These are phyloP conservation scores for Microchirus variegatus DNA, from an alignment of 2,797 vertebrate species.

Conservation along the genomic window DNA sequence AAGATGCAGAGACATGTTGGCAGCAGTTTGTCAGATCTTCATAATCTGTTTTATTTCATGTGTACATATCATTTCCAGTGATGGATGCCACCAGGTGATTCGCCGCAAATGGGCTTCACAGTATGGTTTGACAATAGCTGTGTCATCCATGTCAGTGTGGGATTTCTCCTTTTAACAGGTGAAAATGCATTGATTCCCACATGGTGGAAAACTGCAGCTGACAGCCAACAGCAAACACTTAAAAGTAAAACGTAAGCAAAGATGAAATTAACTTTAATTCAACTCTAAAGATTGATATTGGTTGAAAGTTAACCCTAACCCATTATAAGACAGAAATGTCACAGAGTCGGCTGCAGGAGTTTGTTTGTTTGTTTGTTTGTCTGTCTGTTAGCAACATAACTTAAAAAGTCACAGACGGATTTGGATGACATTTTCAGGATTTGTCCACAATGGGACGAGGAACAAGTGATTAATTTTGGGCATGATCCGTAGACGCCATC, in stretches of 20 bases:
- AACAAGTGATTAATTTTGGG: no score
- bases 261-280: background rate
- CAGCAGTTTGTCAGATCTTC: background rate
- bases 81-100: conserved; percentile 26
- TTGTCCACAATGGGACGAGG: no score
- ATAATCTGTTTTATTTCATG: conserved; percentile 21
- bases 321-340: background rate
- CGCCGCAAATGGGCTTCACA: conserved; percentile 28
- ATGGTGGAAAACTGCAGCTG: conserved; percentile 5
- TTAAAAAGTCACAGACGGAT: no score
- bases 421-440: no score
- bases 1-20: background rate
- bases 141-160: conserved; percentile 29
- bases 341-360: no score
- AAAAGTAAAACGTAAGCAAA: background rate
- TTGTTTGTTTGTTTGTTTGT: no score
- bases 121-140: conserved; percentile 45
- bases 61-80: conserved; percentile 15
- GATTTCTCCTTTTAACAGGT: conserved; percentile 38
- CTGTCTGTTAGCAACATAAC: no score
- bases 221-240: background rate
- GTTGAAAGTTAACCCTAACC: background rate
- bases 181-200: conserved; percentile 27
- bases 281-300: background rate
- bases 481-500: no score